Conservation (phyloP, 1,140 invertebrate species). For the Diuraphis noxia region DNA sequence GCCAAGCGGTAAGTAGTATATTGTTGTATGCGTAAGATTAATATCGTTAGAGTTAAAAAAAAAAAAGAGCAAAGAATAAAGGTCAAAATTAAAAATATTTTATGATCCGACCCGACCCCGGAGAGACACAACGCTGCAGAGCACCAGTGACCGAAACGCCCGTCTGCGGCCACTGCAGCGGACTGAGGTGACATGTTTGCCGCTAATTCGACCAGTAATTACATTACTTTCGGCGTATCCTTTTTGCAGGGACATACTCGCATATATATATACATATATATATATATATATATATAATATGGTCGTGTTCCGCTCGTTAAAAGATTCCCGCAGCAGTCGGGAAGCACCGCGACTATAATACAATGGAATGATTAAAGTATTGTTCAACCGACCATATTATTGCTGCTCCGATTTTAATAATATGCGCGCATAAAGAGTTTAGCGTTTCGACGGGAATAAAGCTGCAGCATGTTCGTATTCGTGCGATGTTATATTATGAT, state of each 20-base stretch:
- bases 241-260: neutral
- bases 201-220: constrained; percentile 1
- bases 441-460: neutral
- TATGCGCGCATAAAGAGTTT: neutral
- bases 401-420: neutral
- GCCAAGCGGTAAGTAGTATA: too few species aligned
- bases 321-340: neutral
- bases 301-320: neutral
- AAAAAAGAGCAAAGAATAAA: neutral
- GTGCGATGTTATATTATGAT: neutral
- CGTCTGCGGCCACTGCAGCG: too few species aligned
- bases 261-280: neutral
- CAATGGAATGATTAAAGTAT: constrained; percentile 13
- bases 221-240: neutral
- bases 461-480: neutral
- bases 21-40: neutral
- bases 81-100: neutral
- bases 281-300: neutral
- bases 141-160: neutral
- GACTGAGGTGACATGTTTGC: neutral
- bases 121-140: too few species aligned
- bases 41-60: neutral
- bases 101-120: neutral
- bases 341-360: neutral
- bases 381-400: constrained; percentile 24